These are phyloP conservation scores for Mercenaria mercenaria DNA, from an alignment of 1,140 invertebrate genomes.

Conservation along the genomic window DNA sequence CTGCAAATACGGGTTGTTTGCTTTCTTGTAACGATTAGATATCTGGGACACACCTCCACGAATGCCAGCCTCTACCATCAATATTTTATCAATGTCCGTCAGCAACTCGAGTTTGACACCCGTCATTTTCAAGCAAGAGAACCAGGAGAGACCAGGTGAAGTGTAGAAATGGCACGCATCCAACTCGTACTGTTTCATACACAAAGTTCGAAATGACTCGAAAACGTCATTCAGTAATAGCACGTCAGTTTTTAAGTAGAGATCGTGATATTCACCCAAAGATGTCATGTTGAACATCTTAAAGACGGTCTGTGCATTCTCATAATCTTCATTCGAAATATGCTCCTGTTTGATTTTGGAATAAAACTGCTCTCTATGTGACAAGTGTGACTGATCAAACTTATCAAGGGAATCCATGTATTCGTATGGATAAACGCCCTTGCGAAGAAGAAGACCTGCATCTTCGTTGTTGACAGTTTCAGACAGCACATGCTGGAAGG, in stretches of 20 bases:
- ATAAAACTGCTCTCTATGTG: background rate
- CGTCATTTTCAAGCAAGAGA: slow-evolving; percentile 75
- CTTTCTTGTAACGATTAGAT: slow-evolving; percentile 67
- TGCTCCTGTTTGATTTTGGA: slow-evolving; percentile 1
- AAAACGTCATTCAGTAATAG: slow-evolving; percentile 20
- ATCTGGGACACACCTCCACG: slow-evolving; percentile 69
- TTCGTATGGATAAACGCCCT: slow-evolving; percentile 46
- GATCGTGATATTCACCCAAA: background rate
- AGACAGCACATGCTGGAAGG: background rate
- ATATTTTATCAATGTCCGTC: slow-evolving; percentile 59
- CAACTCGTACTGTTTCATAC: slow-evolving; percentile 58
- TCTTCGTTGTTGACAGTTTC: background rate
- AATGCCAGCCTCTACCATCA: slow-evolving; percentile 46
- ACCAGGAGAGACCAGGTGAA: slow-evolving; percentile 77
- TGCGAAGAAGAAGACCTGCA: background rate
- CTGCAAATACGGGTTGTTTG: slow-evolving; percentile 57
- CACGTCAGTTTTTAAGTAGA: slow-evolving; percentile 34
- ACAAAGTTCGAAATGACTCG: background rate
- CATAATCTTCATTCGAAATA: slow-evolving; percentile 7
- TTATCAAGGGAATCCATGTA: background rate
- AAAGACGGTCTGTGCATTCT: slow-evolving; percentile 14
- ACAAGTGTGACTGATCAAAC: background rate
- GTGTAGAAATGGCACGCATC: slow-evolving; percentile 69
- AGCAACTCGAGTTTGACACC: slow-evolving; percentile 68
- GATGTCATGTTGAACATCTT: background rate